A percentile compares a stretch with the other conserved stretches of the same genome.
Evolutionary conservation across 2,888 invertebrate species (phyloP).

Genomic region (Cryptops parisi): DNA sequence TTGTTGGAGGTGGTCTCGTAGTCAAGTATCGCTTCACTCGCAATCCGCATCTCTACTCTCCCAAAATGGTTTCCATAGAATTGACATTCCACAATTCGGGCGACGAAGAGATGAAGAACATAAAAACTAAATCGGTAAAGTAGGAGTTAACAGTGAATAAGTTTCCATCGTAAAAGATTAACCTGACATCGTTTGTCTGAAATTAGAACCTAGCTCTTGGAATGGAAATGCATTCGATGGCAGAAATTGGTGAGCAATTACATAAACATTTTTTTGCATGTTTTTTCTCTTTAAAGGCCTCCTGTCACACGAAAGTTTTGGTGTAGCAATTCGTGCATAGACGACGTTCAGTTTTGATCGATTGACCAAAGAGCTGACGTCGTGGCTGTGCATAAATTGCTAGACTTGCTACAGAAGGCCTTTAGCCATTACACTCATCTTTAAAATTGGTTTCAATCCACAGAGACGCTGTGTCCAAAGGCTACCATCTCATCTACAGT

Average conservation of each 20-base stretch:
- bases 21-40: constrained; percentile 50
- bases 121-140: constrained; percentile 42
- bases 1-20: constrained; percentile 43
- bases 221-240: constrained; percentile 59
- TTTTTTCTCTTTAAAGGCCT: too few relatives aligned
- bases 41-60: constrained; percentile 64
- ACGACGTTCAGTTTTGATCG: too few relatives aligned
- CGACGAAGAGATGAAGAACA: constrained; percentile 46
- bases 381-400: too few relatives aligned
- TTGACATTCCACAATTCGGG: constrained; percentile 60
- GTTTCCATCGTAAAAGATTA: not conserved
- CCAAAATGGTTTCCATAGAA: constrained; percentile 66
- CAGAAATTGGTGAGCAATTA: constrained; percentile 45
- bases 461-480: constrained; percentile 42
- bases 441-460: not conserved
- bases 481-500: constrained; percentile 50
- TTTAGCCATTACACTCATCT: not conserved
- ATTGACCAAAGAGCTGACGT: too few relatives aligned
- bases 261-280: not conserved
- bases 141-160: too few relatives aligned
- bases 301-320: too few relatives aligned
- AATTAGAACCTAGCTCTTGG: constrained; percentile 49
- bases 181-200: not conserved
- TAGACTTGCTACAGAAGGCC: not conserved
- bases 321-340: too few relatives aligned